These are phyloP conservation scores for Poecilia wingei DNA, from an alignment of 2,797 vertebrate genomes.

Conservation along the genomic window DNA sequence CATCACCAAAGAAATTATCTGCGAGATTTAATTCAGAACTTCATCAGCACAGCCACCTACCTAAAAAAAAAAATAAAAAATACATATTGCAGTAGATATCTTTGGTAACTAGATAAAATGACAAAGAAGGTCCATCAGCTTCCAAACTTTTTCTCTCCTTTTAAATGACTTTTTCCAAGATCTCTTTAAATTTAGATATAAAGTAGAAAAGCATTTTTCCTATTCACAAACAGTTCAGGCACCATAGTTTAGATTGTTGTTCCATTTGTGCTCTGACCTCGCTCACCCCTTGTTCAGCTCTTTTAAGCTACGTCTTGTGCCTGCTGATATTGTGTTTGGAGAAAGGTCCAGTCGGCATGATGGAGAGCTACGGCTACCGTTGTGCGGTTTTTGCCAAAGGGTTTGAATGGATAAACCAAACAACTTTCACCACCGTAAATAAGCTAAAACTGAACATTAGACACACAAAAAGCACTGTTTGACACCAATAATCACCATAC, in stretches of 20 bases:
- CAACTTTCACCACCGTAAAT: not conserved
- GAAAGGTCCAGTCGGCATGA: not conserved
- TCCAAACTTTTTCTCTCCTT: constrained; percentile 12
- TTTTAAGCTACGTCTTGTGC: not conserved
- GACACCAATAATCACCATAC: not conserved
- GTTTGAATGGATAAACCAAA: not conserved
- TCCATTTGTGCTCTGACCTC: not conserved
- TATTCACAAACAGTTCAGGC: not conserved
- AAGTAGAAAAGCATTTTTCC: not conserved
- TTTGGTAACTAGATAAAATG: constrained; percentile 27
- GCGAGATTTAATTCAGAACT: constrained; percentile 39
- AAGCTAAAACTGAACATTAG: not conserved
- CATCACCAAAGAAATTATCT: constrained; percentile 38
- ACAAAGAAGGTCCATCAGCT: not conserved
- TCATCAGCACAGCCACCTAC: constrained; percentile 8
- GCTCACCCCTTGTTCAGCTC: not conserved
- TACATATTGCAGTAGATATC: constrained; percentile 3
- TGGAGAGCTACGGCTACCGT: not conserved
- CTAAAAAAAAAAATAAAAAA: too few species aligned
- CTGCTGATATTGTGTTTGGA: not conserved
- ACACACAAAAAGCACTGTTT: not conserved
- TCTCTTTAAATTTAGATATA: not conserved
- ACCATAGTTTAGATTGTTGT: not conserved
- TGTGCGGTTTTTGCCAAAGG: not conserved
- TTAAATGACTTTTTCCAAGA: not conserved